Base-by-base conservation (phyloP, 2,797 vertebrate species). In the Novumbra hubbsi region DNA sequence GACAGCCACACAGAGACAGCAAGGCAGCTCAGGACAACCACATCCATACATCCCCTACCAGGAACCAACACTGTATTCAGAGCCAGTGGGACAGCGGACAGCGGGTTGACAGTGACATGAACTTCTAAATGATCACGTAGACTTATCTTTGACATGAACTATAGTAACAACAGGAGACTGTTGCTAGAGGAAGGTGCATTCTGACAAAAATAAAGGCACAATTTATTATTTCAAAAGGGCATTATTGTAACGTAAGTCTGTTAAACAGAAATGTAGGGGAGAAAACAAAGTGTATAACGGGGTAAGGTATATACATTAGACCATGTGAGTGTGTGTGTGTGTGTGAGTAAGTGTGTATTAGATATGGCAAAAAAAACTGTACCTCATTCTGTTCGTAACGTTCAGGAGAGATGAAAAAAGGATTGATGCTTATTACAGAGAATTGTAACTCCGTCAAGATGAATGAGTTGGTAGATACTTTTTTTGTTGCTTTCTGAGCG, bases 371-470 rank as follows among this genome's bases (percentile, higher is more conserved):
- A 38, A 38, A 38, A 7, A 41, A 70, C 78, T 66, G 83, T 9
- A 12, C 55, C 24, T 60, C 55, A 60, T 11, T 11, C 41, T 45
- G 41, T 14, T 12, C 24, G 55, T 60, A 65, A 60, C 6, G 2
- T 49, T 62, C 45, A 50, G 21, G 24, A 41, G 27, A 41, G 41
- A 55, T 24, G n/a, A 16, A 72, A 49, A 73, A 8, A 68, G 48
- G 52, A 84, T 94, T 94, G 84, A 80, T 89, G 89, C 92, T 93
- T 94, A 94, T 95, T 95, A 94, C 94, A 94, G 87, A 89, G 91
- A 94, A 95, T 92, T 85, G 89, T 92, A 92, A 88, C 73, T 76
- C 88, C 81, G 89, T 88, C 90, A 93, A 95, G 89, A 89, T 85
- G 88, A 90, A 94, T 88, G 85, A 88, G 88, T 91, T 90, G 92